Base-by-base conservation (phyloP, 1,140 invertebrate species). In the Archegozetes longisetosus region DNA sequence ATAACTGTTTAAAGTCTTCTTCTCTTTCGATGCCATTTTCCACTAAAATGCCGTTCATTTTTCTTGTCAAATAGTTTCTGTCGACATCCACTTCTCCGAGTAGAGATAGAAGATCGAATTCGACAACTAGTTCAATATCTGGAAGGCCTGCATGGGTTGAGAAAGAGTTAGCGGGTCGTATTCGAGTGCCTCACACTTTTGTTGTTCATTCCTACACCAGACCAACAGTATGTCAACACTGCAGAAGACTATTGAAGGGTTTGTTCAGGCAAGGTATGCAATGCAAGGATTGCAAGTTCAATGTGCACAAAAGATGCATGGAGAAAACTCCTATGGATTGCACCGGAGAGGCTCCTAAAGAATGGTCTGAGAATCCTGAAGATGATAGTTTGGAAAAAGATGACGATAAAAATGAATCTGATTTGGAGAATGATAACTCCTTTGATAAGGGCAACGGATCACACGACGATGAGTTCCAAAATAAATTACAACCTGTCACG, bases 191-290 rank as follows among this genome's bases (percentile, higher is more conserved):
- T 32, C 90, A 96, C 73, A 92, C 89, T 3, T 78, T 79, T 67
- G 70, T 74, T 27, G 71, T 80, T 9, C 79, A 89, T 82, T 78
- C 78, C 46, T 98, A 98, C 74, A 94, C 87, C 22, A 77, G 88
- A 47, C 95, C 92, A 22, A 98, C 95, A 0, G 84, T 97, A 14
- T 98, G 95, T 72, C 86, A 93, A 66, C 80, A 84, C 70, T 98
- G 94, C 77, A 92, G 93, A 72, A 93, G 93, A 74, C 78, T 98
- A 64, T 78, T 98, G 24, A 85, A 88, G 67, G 94, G 94, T 1
- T 77, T 98, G 51, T 95, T 96, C 73, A 87, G 94, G 69, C 95
- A 98, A 76, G 90, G 95, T 49, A 73, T 95, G 58, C 94, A 98
- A 72, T 98, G 95, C 73, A 88, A 91, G 76, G 78, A 77, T 56